Percentiles rank a stretch among this genome's conserved stretches.
These are phyloP conservation scores for Stenodema calcarata DNA, from an alignment of 2,888 invertebrate genomes.

Conservation along the genomic window DNA sequence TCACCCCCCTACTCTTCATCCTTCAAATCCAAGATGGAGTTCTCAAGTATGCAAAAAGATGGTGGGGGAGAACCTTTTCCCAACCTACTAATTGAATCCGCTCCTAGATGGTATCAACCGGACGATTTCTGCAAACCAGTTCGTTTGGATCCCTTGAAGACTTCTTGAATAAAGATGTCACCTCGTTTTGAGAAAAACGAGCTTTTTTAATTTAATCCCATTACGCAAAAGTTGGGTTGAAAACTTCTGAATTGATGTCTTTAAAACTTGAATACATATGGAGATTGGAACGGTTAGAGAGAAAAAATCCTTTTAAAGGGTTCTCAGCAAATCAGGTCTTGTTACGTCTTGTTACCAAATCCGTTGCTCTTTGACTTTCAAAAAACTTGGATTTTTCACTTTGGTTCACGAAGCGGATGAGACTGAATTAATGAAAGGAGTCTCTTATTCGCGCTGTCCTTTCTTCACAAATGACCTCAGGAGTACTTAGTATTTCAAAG, in stretches of 20 bases:
- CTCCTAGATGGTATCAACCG: background rate
- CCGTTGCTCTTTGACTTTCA: constrained; percentile 25
- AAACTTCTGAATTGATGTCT: constrained; percentile 39
- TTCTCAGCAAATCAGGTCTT: constrained; percentile 38
- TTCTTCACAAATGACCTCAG: background rate
- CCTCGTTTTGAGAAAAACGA: constrained; percentile 15
- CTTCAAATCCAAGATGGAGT: constrained; percentile 9
- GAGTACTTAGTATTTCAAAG: background rate
- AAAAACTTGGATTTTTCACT: constrained; percentile 23
- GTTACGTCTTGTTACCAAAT: constrained; percentile 35
- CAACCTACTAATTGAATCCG: constrained; percentile 34
- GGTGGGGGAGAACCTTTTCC: background rate
- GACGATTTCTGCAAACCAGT: constrained; percentile 43
- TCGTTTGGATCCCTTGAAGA: constrained; percentile 15
- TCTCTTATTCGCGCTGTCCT: background rate
- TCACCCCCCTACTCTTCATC: constrained; percentile 12
- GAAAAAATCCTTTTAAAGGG: background rate
- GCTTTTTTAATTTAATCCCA: constrained; percentile 33
- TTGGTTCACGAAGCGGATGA: constrained; percentile 5
- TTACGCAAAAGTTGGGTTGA: constrained; percentile 24
- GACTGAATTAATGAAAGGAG: constrained; percentile 28
- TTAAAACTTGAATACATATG: constrained; percentile 44
- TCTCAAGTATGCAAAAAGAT: constrained; percentile 12
- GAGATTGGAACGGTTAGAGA: constrained; percentile 5
- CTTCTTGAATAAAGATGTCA: constrained; percentile 37